Evolutionary conservation across 2,797 vertebrate species (phyloP).

Genomic region (Rhinogobio ventralis): DNA sequence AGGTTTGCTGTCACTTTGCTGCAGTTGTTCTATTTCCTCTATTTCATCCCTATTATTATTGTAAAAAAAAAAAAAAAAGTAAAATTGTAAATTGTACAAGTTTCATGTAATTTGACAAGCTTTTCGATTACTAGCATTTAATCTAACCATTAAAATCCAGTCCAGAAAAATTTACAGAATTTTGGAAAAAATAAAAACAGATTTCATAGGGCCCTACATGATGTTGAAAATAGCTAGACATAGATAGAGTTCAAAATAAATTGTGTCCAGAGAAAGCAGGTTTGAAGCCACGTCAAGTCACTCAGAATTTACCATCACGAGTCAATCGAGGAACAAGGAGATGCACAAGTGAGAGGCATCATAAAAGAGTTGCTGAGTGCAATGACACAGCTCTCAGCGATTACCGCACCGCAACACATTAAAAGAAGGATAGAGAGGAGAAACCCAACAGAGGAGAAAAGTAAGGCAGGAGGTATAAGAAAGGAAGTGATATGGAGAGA

Average conservation of each 20-base stretch:
- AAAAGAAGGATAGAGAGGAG: slow-evolving; percentile 10
- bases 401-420: slow-evolving; percentile 15
- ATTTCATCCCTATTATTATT: too few species aligned
- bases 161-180: too few species aligned
- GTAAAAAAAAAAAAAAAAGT: accelerated
- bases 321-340: background rate
- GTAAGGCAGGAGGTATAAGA: slow-evolving; percentile 10
- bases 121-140: too few species aligned
- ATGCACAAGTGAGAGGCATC: background rate
- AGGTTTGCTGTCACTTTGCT: background rate
- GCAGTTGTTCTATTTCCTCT: background rate
- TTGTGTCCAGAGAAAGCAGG: slow-evolving; percentile 14
- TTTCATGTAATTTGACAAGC: too few species aligned
- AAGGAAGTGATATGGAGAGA: slow-evolving; percentile 29
- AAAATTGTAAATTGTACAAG: too few species aligned
- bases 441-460: slow-evolving; percentile 29
- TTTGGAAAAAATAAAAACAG: background rate
- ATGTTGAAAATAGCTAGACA: background rate
- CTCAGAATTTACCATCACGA: slow-evolving; percentile 14
- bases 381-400: slow-evolving; percentile 28
- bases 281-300: slow-evolving; percentile 30
- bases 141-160: too few species aligned
- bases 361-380: slow-evolving; percentile 19
- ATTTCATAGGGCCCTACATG: background rate
- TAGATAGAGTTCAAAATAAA: background rate